Evolutionary conservation across 1,140 invertebrate species (phyloP).

Genomic region (Apocrypta bakeri): DNA sequence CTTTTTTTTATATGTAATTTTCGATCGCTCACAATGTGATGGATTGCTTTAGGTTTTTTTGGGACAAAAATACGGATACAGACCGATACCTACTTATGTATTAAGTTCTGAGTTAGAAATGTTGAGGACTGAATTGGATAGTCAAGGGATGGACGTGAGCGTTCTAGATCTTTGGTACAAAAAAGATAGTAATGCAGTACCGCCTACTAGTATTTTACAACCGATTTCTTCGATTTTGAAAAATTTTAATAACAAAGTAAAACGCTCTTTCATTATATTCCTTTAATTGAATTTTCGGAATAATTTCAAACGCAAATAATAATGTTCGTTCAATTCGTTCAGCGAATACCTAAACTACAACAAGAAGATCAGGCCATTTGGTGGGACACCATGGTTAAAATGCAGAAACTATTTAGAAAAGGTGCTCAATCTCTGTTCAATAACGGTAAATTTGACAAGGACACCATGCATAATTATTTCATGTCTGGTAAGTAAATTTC

Average conservation of each 20-base stretch:
- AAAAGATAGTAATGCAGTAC: constrained; percentile 96
- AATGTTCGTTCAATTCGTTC: constrained; percentile 22
- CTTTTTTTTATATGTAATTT: neutral
- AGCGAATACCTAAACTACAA: constrained; percentile 93
- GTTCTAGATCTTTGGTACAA: constrained; percentile 96
- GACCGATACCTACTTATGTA: constrained; percentile 97
- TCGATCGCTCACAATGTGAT: neutral
- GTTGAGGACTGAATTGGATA: constrained; percentile 87
- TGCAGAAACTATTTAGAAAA: constrained; percentile 96
- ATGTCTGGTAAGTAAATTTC: constrained; percentile 89
- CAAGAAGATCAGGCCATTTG: constrained; percentile 96
- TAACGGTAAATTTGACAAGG: constrained; percentile 90
- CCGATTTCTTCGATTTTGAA: constrained; percentile 97
- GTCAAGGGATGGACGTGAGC: constrained; percentile 87
- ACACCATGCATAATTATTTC: constrained; percentile 98
- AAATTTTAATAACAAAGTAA: constrained; percentile 98
- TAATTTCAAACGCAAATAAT: constrained; percentile 17
- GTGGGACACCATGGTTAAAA: constrained; percentile 97
- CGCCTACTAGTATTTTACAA: constrained; percentile 93
- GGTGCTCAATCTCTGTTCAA: constrained; percentile 90
- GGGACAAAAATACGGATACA: constrained; percentile 98
- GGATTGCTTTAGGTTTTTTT: constrained; percentile 84
- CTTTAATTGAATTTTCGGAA: neutral
- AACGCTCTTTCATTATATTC: neutral
- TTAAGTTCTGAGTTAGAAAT: constrained; percentile 92